Evolutionary conservation across 2,888 invertebrate species (phyloP), one percentile per base, ranked within the genome.

Genomic region (Brachycybe producta): DNA sequence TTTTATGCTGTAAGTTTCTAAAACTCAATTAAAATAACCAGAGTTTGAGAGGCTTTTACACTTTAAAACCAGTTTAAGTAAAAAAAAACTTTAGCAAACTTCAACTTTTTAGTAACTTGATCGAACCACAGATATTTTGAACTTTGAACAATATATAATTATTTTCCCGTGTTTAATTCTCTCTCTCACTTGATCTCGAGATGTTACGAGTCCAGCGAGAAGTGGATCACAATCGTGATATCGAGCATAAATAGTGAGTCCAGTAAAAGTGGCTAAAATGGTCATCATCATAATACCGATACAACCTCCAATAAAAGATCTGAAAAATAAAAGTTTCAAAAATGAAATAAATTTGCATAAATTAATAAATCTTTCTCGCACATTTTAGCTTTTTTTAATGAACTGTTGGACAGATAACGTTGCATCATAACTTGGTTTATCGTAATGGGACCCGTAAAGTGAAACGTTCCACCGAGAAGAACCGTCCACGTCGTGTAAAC

Each of bases 241-340:
- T 51, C 45, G 44, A 27, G 51, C 51, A 8, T 51, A 51, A 21
- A 51, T 51, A 27, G 38, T 24, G 24, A 51, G 51, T n/a, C 51
- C 51, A 42, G 28, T 27, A 11, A 42, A n/a, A 11, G 19, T 19
- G 13, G 2, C n/a, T 11, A 43, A 21, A 4, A 15, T 26, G 4
- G 26, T 26, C 4, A 39, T 3, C 15, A 39, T 15, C 2, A 8
- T 19, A 21, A 28, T 41, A 1, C 24, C 17, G 3, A 49, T 11
- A 28, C 15, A 11, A 7, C 17, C 23, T 17, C 30, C 39, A 13
- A 41, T 30, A 23, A 49, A 19, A 19, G 49, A 41, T 28, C 49
- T 49, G 23, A 2, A 43, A 38, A 38, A 38, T 38, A 19, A 13
- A 38, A 38, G 11, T 17, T 19, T 38, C 13, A 13, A 38, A 38